Percentiles rank a stretch among this genome's conserved stretches.
Conservation (phyloP, 2,113 vertebrate species). For the Isichthys henryi region DNA sequence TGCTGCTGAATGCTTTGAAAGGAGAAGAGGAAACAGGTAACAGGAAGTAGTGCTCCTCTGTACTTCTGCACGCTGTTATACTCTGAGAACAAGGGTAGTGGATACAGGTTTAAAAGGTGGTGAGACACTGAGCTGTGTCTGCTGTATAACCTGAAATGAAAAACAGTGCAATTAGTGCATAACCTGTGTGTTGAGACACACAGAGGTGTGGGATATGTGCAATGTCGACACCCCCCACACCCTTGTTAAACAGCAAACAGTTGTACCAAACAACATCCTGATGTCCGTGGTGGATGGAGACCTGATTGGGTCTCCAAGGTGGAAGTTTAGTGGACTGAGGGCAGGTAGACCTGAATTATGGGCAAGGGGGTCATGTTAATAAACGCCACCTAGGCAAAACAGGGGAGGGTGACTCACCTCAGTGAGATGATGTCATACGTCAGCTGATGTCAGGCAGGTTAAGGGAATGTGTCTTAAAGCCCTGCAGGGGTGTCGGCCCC, state of each 20-base stretch:
- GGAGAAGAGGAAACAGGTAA: neutral
- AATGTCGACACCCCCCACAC: neutral
- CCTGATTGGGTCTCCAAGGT: neutral
- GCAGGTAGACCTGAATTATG: slow-evolving; percentile 23
- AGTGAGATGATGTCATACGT: slow-evolving; percentile 24
- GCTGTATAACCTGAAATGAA: neutral
- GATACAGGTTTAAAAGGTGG: neutral
- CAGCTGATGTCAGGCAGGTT: neutral
- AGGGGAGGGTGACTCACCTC: slow-evolving; percentile 20
- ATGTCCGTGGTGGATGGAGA: neutral
- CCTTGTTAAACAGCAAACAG: neutral
- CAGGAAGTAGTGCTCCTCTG: neutral
- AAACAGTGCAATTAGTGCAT: neutral
- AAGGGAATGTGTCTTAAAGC: neutral
- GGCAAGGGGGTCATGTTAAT: slow-evolving; percentile 33
- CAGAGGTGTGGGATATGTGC: neutral
- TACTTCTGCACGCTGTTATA: neutral
- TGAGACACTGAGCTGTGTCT: neutral
- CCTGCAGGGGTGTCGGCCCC: neutral
- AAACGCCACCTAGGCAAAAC: neutral
- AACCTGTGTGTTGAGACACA: neutral
- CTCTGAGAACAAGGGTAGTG: neutral
- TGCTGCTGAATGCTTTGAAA: neutral
- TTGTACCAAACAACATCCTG: neutral
- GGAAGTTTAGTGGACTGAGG: neutral